Conservation (phyloP, 2,797 vertebrate genomes). For the Neosalanx taihuensis region DNA sequence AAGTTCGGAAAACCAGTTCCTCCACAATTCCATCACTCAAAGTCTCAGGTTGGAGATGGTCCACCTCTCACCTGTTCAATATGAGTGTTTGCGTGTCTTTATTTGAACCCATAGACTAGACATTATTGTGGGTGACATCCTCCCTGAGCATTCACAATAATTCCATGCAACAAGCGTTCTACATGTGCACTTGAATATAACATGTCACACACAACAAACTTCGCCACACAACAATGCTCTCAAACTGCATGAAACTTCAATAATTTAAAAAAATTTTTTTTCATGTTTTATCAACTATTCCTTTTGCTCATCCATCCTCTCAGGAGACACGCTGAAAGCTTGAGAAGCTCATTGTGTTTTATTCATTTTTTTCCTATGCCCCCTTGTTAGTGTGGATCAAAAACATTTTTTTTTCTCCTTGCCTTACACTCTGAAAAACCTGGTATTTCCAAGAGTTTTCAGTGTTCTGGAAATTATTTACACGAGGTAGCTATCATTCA, state of each 20-base stretch:
- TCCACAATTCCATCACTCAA: slow-evolving; percentile 47
- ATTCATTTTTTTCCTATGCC: slow-evolving; percentile 45
- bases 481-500: neutral
- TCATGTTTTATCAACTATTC: slow-evolving; percentile 71
- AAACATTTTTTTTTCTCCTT: too few species aligned
- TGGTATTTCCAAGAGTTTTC: slow-evolving; percentile 19
- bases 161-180: slow-evolving; percentile 18
- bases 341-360: slow-evolving; percentile 58
- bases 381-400: slow-evolving; percentile 38
- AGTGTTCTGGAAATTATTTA: slow-evolving; percentile 16
- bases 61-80: too few species aligned
- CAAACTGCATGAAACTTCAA: slow-evolving; percentile 53
- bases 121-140: too few species aligned
- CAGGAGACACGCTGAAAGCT: slow-evolving; percentile 48
- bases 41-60: too few species aligned
- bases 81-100: too few species aligned
- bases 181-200: slow-evolving; percentile 32
- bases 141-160: slow-evolving; percentile 11
- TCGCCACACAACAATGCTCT: slow-evolving; percentile 18
- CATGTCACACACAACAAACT: slow-evolving; percentile 35
- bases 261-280: slow-evolving; percentile 64
- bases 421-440: slow-evolving; percentile 31
- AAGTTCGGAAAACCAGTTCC: slow-evolving; percentile 61
- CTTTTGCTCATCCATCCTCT: slow-evolving; percentile 61
- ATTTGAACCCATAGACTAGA: neutral